Conservation (phyloP, 1,140 invertebrate genomes). For the Procambarus clarkii region DNA sequence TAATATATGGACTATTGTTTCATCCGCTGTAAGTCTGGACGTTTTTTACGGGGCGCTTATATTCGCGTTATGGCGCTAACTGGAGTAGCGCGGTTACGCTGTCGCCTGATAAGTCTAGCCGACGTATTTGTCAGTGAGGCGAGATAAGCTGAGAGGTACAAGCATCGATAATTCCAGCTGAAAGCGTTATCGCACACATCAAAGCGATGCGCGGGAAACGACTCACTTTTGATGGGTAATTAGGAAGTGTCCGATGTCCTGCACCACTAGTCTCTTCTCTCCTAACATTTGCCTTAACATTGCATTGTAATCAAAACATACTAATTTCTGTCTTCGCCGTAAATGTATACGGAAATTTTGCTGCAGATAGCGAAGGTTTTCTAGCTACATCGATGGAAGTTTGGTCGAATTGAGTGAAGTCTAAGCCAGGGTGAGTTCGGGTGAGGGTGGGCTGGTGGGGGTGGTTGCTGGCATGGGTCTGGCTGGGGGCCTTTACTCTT, state of each 20-base stretch:
- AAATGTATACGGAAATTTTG: not conserved
- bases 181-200: constrained; percentile 20
- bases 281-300: not conserved
- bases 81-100: not conserved
- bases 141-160: constrained; percentile 21
- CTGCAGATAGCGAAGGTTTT: no score
- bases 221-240: constrained; percentile 41
- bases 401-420: not conserved
- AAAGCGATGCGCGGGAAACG: constrained; percentile 17
- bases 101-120: not conserved
- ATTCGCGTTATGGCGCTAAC: constrained; percentile 1
- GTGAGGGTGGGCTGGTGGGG: not conserved
- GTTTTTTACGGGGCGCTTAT: not conserved
- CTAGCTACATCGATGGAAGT: not conserved
- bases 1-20: constrained; percentile 45
- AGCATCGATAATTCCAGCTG: not conserved
- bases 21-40: constrained; percentile 18
- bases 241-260: constrained; percentile 26
- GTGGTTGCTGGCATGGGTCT: not conserved
- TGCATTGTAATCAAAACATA: not conserved
- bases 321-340: no score
- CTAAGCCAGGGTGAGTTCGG: not conserved
- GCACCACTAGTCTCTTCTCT: not conserved
- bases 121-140: not conserved
- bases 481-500: not conserved